A percentile compares a stretch with the other conserved stretches of the same genome.
These are phyloP conservation scores for Silurus asotus DNA, from an alignment of 2,113 vertebrate species.

Conservation along the genomic window DNA sequence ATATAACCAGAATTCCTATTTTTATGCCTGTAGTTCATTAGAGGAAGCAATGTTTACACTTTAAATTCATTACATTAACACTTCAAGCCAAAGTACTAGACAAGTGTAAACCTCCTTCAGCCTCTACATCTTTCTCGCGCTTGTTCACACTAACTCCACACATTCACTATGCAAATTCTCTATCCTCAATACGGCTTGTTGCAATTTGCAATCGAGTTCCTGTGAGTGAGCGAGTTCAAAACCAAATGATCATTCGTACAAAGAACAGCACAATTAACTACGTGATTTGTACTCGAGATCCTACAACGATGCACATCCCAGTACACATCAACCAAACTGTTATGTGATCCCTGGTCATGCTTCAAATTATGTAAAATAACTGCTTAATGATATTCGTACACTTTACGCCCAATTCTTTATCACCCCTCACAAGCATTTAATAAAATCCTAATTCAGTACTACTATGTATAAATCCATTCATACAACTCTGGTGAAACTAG, in stretches of 20 bases:
- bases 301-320: constrained; percentile 1
- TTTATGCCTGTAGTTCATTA: not conserved
- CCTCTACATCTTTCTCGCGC: not conserved
- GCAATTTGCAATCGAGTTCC: not conserved
- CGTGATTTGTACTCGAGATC: not conserved
- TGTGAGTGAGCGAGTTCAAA: not conserved
- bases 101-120: not conserved
- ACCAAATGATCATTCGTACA: not conserved
- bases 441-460: not conserved
- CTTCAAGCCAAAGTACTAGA: not conserved
- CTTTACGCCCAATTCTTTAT: not conserved
- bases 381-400: not conserved
- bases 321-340: not conserved
- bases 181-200: not conserved
- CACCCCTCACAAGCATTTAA: not conserved
- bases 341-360: not conserved
- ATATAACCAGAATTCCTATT: not conserved
- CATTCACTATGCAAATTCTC: constrained; percentile 34
- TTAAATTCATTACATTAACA: not conserved
- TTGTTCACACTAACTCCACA: not conserved
- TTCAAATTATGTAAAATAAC: not conserved
- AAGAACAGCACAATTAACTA: not conserved
- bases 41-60: not conserved
- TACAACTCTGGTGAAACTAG: not conserved
- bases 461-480: not conserved